Conservation (phyloP, 2,797 vertebrate genomes). For the Lates japonicus region DNA sequence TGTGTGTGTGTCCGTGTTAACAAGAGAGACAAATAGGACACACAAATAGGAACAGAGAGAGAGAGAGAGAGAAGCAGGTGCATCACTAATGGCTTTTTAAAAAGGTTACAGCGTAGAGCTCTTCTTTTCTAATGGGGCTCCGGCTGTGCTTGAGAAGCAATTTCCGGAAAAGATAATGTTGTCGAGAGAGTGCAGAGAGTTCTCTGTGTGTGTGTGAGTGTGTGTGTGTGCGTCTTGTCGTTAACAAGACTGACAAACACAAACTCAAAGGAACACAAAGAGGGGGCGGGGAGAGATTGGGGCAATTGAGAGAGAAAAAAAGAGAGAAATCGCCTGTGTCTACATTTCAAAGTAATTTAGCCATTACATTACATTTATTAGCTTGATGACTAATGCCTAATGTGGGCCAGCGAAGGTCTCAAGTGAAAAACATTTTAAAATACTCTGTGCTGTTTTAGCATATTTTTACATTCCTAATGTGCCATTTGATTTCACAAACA, state of each 20-base stretch:
- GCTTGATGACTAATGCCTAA: constrained; percentile 59
- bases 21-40: constrained; percentile 82
- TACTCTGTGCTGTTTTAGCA: constrained; percentile 28
- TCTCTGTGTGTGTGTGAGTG: constrained; percentile 40
- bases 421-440: constrained; percentile 27
- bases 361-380: constrained; percentile 70
- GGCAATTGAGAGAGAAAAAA: constrained; percentile 49
- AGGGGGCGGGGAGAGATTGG: constrained; percentile 51
- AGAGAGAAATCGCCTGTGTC: constrained; percentile 47
- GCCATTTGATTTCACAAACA: constrained; percentile 55
- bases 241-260: constrained; percentile 77
- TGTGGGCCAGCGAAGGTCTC: constrained; percentile 42
- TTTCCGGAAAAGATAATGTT: constrained; percentile 87
- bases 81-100: constrained; percentile 89
- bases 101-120: constrained; percentile 86
- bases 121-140: constrained; percentile 86
- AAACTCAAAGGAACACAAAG: constrained; percentile 74
- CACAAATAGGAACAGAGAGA: constrained; percentile 68
- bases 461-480: constrained; percentile 50
- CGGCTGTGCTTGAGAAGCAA: constrained; percentile 86
- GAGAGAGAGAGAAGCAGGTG: constrained; percentile 78
- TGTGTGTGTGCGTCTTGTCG: constrained; percentile 49
- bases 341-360: constrained; percentile 65
- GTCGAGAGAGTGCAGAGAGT: constrained; percentile 79
- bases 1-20: constrained; percentile 73